Conservation (phyloP, 2,797 vertebrate species). For the Carapus acus region DNA sequence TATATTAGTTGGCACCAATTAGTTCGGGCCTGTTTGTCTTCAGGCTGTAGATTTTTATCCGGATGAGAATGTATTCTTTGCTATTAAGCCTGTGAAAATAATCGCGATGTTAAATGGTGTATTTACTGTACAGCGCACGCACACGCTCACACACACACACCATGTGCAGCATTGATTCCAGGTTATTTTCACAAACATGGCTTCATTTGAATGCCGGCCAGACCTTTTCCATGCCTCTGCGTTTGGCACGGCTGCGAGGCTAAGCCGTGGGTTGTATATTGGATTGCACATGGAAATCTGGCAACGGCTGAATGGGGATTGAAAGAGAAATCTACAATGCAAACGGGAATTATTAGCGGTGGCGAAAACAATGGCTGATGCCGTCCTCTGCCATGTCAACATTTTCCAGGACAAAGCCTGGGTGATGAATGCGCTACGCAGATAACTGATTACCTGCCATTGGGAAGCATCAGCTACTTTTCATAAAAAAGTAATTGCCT, state of each 20-base stretch:
- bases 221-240: slow-evolving; percentile 37
- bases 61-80: slow-evolving; percentile 3
- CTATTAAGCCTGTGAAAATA: slow-evolving; percentile 59
- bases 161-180: slow-evolving; percentile 8
- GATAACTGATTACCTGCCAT: slow-evolving; percentile 23
- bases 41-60: slow-evolving; percentile 26
- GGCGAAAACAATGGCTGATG: slow-evolving; percentile 8
- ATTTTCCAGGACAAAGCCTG: slow-evolving; percentile 16
- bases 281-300: slow-evolving; percentile 46
- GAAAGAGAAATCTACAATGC: slow-evolving; percentile 31
- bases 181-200: slow-evolving; percentile 16
- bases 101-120: slow-evolving; percentile 54
- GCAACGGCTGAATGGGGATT: slow-evolving; percentile 17
- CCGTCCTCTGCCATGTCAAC: slow-evolving; percentile 14
- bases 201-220: slow-evolving; percentile 39
- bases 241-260: slow-evolving; percentile 23
- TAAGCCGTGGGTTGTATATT: slow-evolving; percentile 34
- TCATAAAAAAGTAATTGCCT: slow-evolving; percentile 18
- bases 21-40: slow-evolving; percentile 18
- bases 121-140: slow-evolving; percentile 1
- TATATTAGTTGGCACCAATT: slow-evolving; percentile 1
- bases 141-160: slow-evolving; percentile 20
- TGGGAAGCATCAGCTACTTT: slow-evolving; percentile 7
- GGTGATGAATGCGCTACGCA: slow-evolving; percentile 6
- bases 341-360: slow-evolving; percentile 11